phyloP scores from a whole-genome alignment of 2,888 invertebrate genomes.

The Eristalis arbustorum region DNA sequence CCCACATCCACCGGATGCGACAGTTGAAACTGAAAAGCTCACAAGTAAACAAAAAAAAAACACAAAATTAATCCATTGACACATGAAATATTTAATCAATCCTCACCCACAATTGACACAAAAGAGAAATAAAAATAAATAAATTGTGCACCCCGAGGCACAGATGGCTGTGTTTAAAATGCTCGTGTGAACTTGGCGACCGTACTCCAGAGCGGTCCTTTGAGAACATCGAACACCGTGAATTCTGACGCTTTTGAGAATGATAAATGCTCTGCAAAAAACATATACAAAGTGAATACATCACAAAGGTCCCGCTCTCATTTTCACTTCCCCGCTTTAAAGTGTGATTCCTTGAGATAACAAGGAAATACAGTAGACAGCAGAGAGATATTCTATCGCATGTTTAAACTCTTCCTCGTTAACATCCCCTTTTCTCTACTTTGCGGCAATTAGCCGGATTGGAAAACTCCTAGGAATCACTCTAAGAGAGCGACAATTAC shows the following conservation, averaged over 20 bases:
- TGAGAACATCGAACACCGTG: slow-evolving; percentile 20
- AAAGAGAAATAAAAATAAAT: slow-evolving; percentile 16
- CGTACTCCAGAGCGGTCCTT: slow-evolving; percentile 10
- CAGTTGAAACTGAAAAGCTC: slow-evolving; percentile 9
- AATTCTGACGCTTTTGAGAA: slow-evolving; percentile 45
- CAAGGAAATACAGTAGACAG: slow-evolving; percentile 30
- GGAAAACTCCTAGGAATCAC: not conserved
- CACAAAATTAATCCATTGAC: slow-evolving; percentile 39
- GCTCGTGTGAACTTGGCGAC: not conserved
- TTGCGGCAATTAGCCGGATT: slow-evolving; percentile 13
- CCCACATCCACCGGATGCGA: not conserved
- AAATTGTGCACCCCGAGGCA: slow-evolving; percentile 24
- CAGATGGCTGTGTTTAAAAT: slow-evolving; percentile 1
- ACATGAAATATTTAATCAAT: slow-evolving; percentile 59
- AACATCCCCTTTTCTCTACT: slow-evolving; percentile 4
- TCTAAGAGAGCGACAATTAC: slow-evolving; percentile 6
- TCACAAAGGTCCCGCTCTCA: slow-evolving; percentile 6
- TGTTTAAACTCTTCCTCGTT: not conserved
- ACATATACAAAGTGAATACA: slow-evolving; percentile 18
- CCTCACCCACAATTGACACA: slow-evolving; percentile 21
- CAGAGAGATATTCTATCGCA: slow-evolving; percentile 3
- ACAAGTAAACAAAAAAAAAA: not conserved
- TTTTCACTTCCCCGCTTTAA: not conserved
- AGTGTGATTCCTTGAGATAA: not conserved
- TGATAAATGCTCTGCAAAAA: slow-evolving; percentile 48